Evolutionary conservation across 2,113 vertebrate genomes (phyloP).

Genomic region (Scomber colias): DNA sequence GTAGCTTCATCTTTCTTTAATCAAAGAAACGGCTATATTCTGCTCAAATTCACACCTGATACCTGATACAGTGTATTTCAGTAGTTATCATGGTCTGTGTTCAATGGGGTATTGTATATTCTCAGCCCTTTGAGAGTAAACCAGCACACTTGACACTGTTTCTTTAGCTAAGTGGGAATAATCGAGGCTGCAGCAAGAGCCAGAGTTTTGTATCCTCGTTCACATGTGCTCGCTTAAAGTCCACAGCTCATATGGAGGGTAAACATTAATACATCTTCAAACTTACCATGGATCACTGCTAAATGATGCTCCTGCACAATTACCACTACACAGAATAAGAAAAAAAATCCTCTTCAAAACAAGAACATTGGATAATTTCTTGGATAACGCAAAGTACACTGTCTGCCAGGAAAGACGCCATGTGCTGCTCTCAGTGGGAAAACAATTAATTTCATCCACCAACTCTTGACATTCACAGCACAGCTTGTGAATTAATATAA

Average conservation of each 20-base stretch:
- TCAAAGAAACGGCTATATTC: not conserved
- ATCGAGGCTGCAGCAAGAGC: not conserved
- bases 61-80: not conserved
- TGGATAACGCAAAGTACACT: slow-evolving; percentile 3
- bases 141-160: no score
- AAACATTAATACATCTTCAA: not conserved
- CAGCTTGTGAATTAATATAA: slow-evolving; percentile 38
- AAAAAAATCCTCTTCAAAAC: slow-evolving; percentile 14
- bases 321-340: not conserved
- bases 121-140: no score
- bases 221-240: not conserved
- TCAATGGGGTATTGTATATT: no score
- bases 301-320: slow-evolving; percentile 24
- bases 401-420: slow-evolving; percentile 19
- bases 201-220: not conserved
- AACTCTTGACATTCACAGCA: not conserved
- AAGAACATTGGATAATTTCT: slow-evolving; percentile 47
- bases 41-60: not conserved
- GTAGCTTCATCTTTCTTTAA: not conserved
- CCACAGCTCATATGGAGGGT: not conserved
- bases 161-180: not conserved
- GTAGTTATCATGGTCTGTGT: no score
- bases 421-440: slow-evolving; percentile 39
- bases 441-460: slow-evolving; percentile 36
- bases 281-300: not conserved